A percentile compares a stretch with the other conserved stretches of the same genome.
Evolutionary conservation across 1,140 invertebrate species (phyloP).

Genomic region (Acromyrmex echinatior): DNA sequence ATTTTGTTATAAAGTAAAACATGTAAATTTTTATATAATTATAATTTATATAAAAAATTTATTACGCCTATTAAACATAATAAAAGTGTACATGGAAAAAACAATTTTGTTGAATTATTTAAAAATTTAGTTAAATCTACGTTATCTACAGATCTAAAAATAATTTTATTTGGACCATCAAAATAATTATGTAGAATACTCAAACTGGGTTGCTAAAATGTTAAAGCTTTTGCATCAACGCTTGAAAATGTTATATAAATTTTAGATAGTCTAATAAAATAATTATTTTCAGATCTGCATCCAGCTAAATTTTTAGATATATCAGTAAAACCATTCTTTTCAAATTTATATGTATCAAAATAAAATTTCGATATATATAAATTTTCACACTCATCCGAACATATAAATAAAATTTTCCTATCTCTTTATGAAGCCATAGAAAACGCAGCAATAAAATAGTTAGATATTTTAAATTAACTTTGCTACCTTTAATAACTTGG

Average conservation of each 20-base stretch:
- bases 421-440: neutral
- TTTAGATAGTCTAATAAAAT: too few species aligned
- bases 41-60: neutral
- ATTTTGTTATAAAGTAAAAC: neutral
- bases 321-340: too few species aligned
- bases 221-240: too few species aligned
- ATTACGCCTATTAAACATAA: neutral
- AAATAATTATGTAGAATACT: too few species aligned
- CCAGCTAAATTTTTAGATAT: too few species aligned
- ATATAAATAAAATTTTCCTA: neutral
- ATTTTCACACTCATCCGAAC: neutral
- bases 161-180: too few species aligned
- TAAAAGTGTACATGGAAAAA: neutral
- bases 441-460: neutral
- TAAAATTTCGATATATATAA: constrained; percentile 7
- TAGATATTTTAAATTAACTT: constrained; percentile 30
- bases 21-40: neutral
- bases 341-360: neutral
- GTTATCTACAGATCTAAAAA: too few species aligned
- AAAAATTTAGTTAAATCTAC: too few species aligned
- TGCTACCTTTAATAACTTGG: neutral
- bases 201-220: too few species aligned
- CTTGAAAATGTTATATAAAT: too few species aligned
- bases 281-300: too few species aligned
- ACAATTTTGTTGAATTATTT: too few species aligned